A percentile compares a stretch with the other conserved stretches of the same genome.
phyloP scores from a whole-genome alignment of 2,888 invertebrate species.

The Salticus scenicus region DNA sequence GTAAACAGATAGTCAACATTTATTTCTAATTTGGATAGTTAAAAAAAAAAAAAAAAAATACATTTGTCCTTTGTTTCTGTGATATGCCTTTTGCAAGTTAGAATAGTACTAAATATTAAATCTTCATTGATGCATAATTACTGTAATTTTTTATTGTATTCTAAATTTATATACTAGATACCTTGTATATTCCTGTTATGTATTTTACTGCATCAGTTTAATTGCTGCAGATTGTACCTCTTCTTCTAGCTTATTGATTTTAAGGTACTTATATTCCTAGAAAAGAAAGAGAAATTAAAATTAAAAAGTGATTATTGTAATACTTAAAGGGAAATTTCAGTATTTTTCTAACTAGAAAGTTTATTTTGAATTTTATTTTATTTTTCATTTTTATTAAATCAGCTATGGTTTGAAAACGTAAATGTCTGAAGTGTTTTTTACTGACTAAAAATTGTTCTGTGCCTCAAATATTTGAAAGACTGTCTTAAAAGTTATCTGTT shows the following conservation, averaged over 20 bases:
- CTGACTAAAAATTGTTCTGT: constrained; percentile 10
- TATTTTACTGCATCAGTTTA: not conserved
- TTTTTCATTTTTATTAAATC: not conserved
- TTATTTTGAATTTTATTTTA: not conserved
- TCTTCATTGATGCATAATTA: not conserved
- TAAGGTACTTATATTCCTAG: not conserved
- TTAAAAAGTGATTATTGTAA: not conserved
- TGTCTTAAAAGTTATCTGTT: constrained; percentile 7
- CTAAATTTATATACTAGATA: not conserved
- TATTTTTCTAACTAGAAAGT: constrained; percentile 7
- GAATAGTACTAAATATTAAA: constrained; percentile 17
- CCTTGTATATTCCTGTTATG: not conserved
- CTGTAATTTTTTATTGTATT: not conserved
- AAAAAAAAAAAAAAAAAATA: constrained; percentile 46
- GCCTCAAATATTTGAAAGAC: constrained; percentile 9
- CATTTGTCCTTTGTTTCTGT: constrained; percentile 61
- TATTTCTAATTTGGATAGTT: constrained; percentile 60
- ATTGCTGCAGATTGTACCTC: not conserved
- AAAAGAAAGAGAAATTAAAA: too few relatives aligned
- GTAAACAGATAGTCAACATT: constrained; percentile 42
- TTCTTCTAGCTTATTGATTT: not conserved
- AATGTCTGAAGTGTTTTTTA: not conserved
- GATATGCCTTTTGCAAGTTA: constrained; percentile 56
- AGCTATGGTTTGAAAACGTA: not conserved
- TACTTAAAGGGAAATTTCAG: not conserved